Conservation (phyloP, 2,797 vertebrate genomes). For the Silurus lanzhouensis region DNA sequence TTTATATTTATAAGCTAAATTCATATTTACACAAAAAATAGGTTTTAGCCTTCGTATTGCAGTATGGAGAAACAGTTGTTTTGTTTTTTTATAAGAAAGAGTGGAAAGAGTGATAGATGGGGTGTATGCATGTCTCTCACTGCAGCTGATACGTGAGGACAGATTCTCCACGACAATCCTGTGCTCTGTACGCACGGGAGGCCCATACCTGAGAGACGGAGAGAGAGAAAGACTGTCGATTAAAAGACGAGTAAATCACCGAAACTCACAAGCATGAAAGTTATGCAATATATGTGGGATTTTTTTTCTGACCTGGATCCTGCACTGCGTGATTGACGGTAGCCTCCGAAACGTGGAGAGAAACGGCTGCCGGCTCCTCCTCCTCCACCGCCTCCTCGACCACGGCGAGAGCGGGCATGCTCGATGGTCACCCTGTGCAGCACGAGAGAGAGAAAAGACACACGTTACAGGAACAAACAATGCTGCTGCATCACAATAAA, state of each 20-base stretch:
- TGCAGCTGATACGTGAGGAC: slow-evolving; percentile 92
- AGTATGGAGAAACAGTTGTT: neutral
- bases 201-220: slow-evolving; percentile 78
- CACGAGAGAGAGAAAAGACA: neutral
- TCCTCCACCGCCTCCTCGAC: slow-evolving; percentile 71
- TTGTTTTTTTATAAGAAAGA: neutral
- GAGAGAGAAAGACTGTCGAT: neutral
- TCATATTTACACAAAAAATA: slow-evolving; percentile 2
- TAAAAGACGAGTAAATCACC: too few species aligned
- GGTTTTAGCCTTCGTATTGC: slow-evolving; percentile 13
- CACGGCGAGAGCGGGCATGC: slow-evolving; percentile 88
- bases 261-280: neutral
- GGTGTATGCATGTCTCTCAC: slow-evolving; percentile 70
- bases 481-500: neutral
- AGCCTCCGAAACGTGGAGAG: slow-evolving; percentile 79
- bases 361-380: slow-evolving; percentile 78
- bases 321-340: slow-evolving; percentile 83
- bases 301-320: slow-evolving; percentile 79
- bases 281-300: too few species aligned
- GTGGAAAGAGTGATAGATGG: neutral
- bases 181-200: slow-evolving; percentile 89
- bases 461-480: neutral
- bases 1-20: slow-evolving; percentile 2
- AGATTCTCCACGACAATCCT: slow-evolving; percentile 92
- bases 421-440: slow-evolving; percentile 85